Evolutionary conservation across 2,888 invertebrate genomes (phyloP).

Genomic region (Xylota segnis): DNA sequence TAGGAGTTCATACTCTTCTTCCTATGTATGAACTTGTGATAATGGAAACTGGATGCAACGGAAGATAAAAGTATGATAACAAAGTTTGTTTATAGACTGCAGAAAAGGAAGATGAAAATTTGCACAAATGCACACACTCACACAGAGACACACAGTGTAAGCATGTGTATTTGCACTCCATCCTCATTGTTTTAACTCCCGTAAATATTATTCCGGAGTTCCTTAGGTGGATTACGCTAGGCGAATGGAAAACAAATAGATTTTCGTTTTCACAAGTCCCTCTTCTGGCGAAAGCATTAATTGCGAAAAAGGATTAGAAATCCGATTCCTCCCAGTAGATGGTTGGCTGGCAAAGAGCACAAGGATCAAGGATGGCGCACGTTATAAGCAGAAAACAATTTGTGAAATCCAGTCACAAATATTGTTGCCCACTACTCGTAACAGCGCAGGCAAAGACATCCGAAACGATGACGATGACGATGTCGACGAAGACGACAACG

Average conservation of each 20-base stretch:
- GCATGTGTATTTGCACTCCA: conserved; percentile 25
- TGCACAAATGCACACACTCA: conserved; percentile 31
- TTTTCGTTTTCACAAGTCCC: conserved; percentile 38
- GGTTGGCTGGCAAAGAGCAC: not conserved
- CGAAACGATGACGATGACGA: not conserved
- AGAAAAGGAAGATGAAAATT: conserved; percentile 67
- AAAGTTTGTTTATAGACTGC: conserved; percentile 74
- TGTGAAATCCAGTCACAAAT: conserved; percentile 34
- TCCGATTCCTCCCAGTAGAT: not conserved
- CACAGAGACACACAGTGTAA: not conserved
- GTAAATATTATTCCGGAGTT: conserved; percentile 66
- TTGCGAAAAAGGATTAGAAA: conserved; percentile 52
- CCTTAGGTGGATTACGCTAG: conserved; percentile 60
- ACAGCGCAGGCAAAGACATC: conserved; percentile 18
- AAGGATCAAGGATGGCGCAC: conserved; percentile 1
- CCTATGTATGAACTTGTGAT: conserved; percentile 63
- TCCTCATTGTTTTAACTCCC: conserved; percentile 60
- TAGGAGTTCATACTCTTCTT: conserved; percentile 59
- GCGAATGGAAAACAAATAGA: conserved; percentile 65
- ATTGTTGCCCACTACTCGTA: conserved; percentile 21
- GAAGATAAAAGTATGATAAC: conserved; percentile 75
- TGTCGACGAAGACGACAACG: too few relatives aligned
- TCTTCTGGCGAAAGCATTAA: conserved; percentile 31
- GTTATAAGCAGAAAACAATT: conserved; percentile 15
- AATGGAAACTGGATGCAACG: conserved; percentile 74